Evolutionary conservation across 30 jellyfish, hydroid and myxozoan genomes (phyloP).

Genomic region (Chironex yamaguchii): DNA sequence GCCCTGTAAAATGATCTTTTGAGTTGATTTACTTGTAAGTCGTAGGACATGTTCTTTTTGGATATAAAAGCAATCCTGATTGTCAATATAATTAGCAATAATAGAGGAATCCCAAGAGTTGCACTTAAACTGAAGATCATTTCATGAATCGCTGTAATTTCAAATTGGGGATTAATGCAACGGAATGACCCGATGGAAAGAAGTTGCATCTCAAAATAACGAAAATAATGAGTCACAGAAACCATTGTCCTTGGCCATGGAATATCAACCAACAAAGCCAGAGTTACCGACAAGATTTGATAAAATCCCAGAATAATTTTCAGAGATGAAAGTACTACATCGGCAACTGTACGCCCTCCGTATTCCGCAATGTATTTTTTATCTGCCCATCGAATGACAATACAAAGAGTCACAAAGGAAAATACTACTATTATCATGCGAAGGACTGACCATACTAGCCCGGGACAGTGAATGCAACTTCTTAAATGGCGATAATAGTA

Average conservation of each 20-base stretch:
- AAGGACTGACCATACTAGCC: background rate
- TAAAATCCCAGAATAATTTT: slow-evolving; percentile 61
- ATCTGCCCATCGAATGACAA: slow-evolving; percentile 7
- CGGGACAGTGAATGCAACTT: slow-evolving; percentile 47
- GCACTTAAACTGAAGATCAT: slow-evolving; percentile 30
- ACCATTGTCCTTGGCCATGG: slow-evolving; percentile 37
- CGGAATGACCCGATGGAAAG: slow-evolving; percentile 35
- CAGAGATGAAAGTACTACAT: slow-evolving; percentile 41
- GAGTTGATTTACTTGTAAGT: background rate
- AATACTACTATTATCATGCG: background rate
- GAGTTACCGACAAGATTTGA: slow-evolving; percentile 13
- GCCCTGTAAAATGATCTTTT: background rate
- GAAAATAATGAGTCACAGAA: background rate
- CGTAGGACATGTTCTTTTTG: background rate
- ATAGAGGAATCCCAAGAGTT: background rate
- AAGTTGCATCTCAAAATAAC: slow-evolving; percentile 23
- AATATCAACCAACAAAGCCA: slow-evolving; percentile 1
- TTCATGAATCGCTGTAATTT: slow-evolving; percentile 29
- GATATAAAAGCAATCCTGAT: background rate
- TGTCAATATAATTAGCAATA: background rate
- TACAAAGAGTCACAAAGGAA: slow-evolving; percentile 24
- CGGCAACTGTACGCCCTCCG: slow-evolving; percentile 48
- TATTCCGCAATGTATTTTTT: background rate
- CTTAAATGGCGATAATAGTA: slow-evolving; percentile 15
- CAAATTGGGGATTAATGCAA: slow-evolving; percentile 54